Evolutionary conservation across 2,888 invertebrate genomes (phyloP).

Genomic region (Agrotis ipsilon): DNA sequence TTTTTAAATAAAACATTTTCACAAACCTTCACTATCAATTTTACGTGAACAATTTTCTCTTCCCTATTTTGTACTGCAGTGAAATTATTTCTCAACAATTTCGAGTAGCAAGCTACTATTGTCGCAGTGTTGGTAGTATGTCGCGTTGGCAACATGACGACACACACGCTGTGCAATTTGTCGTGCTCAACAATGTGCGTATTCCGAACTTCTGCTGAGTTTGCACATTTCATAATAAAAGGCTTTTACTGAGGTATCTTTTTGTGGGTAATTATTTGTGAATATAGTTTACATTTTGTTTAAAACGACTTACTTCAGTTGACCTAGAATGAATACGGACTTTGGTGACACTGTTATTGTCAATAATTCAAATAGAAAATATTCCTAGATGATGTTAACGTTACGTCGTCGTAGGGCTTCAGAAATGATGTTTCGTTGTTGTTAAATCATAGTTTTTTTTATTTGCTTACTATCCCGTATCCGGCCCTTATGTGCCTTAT

Average conservation of each 20-base stretch:
- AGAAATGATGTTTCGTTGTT: too few species aligned
- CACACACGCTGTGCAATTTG: conserved; percentile 49
- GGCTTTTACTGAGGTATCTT: conserved; percentile 11
- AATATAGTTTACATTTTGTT: neutral
- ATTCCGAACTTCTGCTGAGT: conserved; percentile 42
- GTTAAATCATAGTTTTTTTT: too few species aligned
- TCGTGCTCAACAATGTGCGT: conserved; percentile 54
- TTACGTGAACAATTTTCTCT: conserved; percentile 7
- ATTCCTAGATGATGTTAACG: too few species aligned
- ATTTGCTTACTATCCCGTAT: too few species aligned
- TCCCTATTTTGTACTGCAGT: conserved; percentile 18
- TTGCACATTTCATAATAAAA: conserved; percentile 33
- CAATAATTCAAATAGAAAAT: too few species aligned
- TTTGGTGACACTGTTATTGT: too few species aligned
- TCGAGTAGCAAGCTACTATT: conserved; percentile 19
- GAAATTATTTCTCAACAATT: conserved; percentile 46
- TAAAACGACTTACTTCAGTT: neutral
- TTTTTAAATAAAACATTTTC: conserved; percentile 17
- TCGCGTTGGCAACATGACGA: conserved; percentile 42
- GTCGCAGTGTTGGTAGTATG: conserved; percentile 22
- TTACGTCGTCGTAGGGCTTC: too few species aligned
- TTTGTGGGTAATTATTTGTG: conserved; percentile 4
- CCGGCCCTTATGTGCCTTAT: too few species aligned
- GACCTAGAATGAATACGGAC: too few species aligned
- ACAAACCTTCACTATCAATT: conserved; percentile 7